Base-by-base conservation (phyloP, 2,888 invertebrate genomes). In the Epinotia nisella region DNA sequence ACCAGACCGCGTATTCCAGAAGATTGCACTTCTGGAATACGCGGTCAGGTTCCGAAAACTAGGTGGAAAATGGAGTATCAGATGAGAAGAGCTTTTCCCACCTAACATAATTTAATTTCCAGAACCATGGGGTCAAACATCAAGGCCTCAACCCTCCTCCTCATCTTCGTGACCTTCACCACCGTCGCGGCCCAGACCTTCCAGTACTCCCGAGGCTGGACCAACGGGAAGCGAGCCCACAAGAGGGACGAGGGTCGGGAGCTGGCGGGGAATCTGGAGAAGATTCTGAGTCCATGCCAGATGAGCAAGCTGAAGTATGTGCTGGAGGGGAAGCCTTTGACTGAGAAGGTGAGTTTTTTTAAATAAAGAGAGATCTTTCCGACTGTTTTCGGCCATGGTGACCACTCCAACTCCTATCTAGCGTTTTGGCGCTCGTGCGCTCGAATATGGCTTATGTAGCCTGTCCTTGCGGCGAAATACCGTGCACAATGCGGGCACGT, bases 181-280 rank as follows among this genome's bases (percentile, higher is more conserved):
- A 85, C 90, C 4, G 93, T 92, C 61, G 84, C 93, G 0, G 95
- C 95, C 0, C 96, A 97, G 88, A 96, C 96, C 7, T 96, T 96
- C 90, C 96, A 96, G 82, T 97, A 97, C 87, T 96, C 96, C 55
- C 91, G 95, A 0, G 96, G 96, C 5, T 97, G 96, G 96, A 96
- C 96, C 75, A 96, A 96, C 81, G 96, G 96, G 24, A 96, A 96
- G 80, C 88, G 96, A 0, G 90, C 90, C 0, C 87, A 85, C 74
- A 84, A 80, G 74, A 78, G 39, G 0, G 86, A 85, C 0, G 82
- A 85, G 3, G 68, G 81, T 5, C 83, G 80, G 24, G 88, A 89
- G 1, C 72, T 88, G 1, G 78, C 84, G 1, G 80, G 78, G 53
- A 87, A 77, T 51, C 72, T 93, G 24, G 91, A 91, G 77, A 86